Conservation (phyloP, 2,113 vertebrate genomes). For the Polypterus bichir region DNA sequence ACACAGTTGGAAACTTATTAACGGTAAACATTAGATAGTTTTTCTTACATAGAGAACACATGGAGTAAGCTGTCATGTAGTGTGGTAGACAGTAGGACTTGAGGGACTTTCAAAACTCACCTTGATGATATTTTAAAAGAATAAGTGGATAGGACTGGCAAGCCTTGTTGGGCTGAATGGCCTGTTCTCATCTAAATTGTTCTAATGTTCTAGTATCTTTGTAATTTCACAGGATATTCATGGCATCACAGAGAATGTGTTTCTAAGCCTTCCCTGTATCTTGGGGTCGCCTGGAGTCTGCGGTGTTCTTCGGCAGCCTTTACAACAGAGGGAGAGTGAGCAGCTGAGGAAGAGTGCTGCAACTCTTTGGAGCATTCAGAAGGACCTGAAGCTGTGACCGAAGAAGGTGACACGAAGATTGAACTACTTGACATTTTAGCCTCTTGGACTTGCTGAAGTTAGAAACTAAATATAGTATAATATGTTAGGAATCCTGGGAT, state of each 20-base stretch:
- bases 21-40: no score
- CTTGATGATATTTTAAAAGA: no score
- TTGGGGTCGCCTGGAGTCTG: conserved; percentile 19
- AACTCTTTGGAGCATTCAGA: conserved; percentile 19
- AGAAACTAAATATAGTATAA: no score
- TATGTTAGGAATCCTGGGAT: no score
- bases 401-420: not conserved
- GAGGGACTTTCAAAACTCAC: no score
- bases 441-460: no score
- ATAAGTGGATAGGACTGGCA: no score
- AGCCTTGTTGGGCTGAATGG: not conserved
- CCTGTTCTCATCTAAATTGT: not conserved
- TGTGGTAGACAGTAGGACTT: no score
- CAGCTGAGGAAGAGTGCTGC: conserved; percentile 7
- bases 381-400: conserved; percentile 13
- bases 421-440: not conserved
- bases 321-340: conserved; percentile 9
- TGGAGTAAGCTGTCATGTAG: no score
- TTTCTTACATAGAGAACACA: no score
- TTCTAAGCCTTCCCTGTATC: conserved; percentile 17
- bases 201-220: not conserved
- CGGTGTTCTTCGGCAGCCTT: conserved; percentile 17
- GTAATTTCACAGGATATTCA: conserved; percentile 13
- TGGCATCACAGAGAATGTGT: conserved; percentile 17
- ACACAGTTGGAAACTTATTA: no score